Evolutionary conservation across 1,140 invertebrate species (phyloP).

Genomic region (Drosophila ogumai): DNA sequence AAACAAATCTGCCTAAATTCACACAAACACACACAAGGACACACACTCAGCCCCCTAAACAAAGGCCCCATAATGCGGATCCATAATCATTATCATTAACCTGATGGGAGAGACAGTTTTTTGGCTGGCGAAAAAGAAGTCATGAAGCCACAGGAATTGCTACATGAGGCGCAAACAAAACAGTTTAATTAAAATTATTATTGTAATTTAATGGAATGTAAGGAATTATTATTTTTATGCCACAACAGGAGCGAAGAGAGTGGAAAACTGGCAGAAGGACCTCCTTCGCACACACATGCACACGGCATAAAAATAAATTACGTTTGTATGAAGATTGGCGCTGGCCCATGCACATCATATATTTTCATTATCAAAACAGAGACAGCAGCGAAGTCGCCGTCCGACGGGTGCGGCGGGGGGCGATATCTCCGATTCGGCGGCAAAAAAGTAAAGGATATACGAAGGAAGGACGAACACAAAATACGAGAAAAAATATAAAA

Average conservation of each 20-base stretch:
- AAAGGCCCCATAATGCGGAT: constrained; percentile 27
- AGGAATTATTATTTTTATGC: constrained; percentile 80
- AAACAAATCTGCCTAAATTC: constrained; percentile 13
- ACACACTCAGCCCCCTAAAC: background rate
- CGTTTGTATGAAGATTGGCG: constrained; percentile 80
- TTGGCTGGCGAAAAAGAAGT: constrained; percentile 50
- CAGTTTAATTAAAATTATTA: constrained; percentile 84
- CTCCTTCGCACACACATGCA: constrained; percentile 21
- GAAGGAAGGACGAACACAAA: constrained; percentile 8
- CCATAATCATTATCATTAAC: constrained; percentile 52
- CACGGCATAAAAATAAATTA: constrained; percentile 79
- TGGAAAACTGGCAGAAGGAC: constrained; percentile 17
- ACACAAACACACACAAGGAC: background rate
- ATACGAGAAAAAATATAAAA: background rate
- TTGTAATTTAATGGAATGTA: constrained; percentile 83
- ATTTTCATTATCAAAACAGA: constrained; percentile 84
- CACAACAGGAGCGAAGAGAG: constrained; percentile 8
- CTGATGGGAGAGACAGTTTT: constrained; percentile 43
- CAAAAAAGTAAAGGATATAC: constrained; percentile 46
- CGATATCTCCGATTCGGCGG: constrained; percentile 38
- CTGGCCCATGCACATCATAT: constrained; percentile 79
- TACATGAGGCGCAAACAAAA: constrained; percentile 73
- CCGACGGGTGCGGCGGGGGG: constrained; percentile 5
- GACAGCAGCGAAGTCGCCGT: constrained; percentile 52
- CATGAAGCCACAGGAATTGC: constrained; percentile 57